Conservation (phyloP, 2,888 invertebrate species). For the Dicycla oo region DNA sequence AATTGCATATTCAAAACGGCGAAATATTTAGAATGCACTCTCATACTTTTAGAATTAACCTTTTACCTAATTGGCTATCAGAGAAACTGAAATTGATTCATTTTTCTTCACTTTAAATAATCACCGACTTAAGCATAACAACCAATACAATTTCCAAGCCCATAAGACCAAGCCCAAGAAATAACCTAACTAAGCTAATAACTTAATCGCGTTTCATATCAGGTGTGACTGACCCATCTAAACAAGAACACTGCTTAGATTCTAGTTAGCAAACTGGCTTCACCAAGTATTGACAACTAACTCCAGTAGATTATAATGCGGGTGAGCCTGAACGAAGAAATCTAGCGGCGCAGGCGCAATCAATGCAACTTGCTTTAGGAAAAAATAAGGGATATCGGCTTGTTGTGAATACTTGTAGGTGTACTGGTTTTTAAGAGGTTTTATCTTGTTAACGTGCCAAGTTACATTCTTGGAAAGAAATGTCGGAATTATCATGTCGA, state of each 20-base stretch:
- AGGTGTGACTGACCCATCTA: conserved; percentile 52
- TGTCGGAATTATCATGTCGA: conserved; percentile 17
- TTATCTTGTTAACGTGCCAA: conserved; percentile 33
- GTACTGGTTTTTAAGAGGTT: conserved; percentile 22
- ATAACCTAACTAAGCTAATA: conserved; percentile 24
- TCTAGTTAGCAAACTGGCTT: conserved; percentile 48
- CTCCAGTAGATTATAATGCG: conserved; percentile 43
- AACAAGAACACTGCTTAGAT: conserved; percentile 43
- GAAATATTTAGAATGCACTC: no score
- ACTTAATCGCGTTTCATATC: conserved; percentile 48
- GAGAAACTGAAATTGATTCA: conserved; percentile 14
- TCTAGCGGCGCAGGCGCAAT: conserved; percentile 39
- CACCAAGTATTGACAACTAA: conserved; percentile 46
- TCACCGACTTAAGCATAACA: not conserved
- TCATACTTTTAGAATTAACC: no score
- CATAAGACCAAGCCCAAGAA: conserved; percentile 11
- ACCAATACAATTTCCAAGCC: no score
- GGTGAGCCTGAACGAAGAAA: conserved; percentile 46
- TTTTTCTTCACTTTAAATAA: conserved; percentile 21
- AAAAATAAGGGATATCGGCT: conserved; percentile 51
- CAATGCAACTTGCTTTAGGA: conserved; percentile 35
- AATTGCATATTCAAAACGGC: no score
- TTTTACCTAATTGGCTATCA: not conserved
- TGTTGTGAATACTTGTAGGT: conserved; percentile 24
- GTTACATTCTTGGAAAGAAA: conserved; percentile 34